Evolutionary conservation across 2,113 vertebrate species (phyloP).

Genomic region (Struthidea cinerea): DNA sequence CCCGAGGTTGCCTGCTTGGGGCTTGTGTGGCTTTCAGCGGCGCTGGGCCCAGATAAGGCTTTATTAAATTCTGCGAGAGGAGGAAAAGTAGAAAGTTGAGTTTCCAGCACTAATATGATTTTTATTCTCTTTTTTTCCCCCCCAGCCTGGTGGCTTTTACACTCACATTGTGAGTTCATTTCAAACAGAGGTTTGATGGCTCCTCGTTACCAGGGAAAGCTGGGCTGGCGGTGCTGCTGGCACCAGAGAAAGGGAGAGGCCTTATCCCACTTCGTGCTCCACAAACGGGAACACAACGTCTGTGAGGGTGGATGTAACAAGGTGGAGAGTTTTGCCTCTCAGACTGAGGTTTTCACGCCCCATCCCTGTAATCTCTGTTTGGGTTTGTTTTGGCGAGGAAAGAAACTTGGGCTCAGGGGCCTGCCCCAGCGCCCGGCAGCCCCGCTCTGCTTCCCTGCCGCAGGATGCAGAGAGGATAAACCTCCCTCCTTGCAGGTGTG

Average conservation of each 20-base stretch:
- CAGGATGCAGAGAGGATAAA: neutral
- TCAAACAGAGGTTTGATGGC: neutral
- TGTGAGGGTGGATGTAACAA: neutral
- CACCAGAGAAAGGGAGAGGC: neutral
- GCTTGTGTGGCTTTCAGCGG: neutral
- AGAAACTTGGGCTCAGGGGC: rapidly evolving
- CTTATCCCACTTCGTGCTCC: neutral
- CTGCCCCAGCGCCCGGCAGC: neutral
- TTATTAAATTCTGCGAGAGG: constrained; percentile 63
- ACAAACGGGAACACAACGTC: neutral
- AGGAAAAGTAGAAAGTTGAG: constrained; percentile 27
- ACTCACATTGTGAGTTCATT: neutral
- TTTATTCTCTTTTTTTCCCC: neutral
- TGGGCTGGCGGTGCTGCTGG: neutral
- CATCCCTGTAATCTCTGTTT: neutral
- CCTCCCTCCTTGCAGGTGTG: neutral
- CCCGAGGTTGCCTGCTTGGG: constrained; percentile 37
- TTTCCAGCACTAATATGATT: constrained; percentile 13
- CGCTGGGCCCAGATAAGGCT: neutral
- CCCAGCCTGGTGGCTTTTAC: neutral
- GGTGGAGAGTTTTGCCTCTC: neutral
- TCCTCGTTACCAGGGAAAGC: neutral
- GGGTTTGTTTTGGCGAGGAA: neutral
- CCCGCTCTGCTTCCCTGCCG: rapidly evolving
- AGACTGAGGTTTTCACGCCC: rapidly evolving